Base-by-base conservation (phyloP, 2,888 invertebrate genomes). In the Disparrhopalites patrizii region DNA sequence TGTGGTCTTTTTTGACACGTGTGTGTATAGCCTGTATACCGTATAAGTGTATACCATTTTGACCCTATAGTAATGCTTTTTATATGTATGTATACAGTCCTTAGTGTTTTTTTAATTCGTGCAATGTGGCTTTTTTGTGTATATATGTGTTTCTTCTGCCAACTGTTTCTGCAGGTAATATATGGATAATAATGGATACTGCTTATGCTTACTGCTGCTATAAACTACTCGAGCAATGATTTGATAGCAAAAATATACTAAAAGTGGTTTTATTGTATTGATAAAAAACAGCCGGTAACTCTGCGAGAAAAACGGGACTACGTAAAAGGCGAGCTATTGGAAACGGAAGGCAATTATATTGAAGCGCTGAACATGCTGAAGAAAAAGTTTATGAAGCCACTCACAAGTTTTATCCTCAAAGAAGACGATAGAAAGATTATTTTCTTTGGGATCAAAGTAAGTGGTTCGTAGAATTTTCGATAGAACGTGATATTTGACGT, bases 301-400 rank as follows among this genome's bases (percentile, higher is more conserved):
- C 38, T 73, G 8, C 57, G 72, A 20, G 94, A 93, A 79, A 96
- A 95, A 79, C 84, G 96, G 67, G 96, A 97, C 80, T 93, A 93
- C 79, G 91, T 92, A 54, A 90, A 93, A 77, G 86, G 90, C 71
- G 99, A 99, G 80, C 82, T 99, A 63, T 86, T 97, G 40, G 97
- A 97, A 79, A 99, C 99, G 0, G 99, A 99, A 81, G 88, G 88
- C 77, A 98, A 98, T 80, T 99, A 98, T 79, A 88, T 96, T 56
- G 93, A 94, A 77, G 97, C 96, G 13, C 83, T 99, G 61, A 86
- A 86, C 77, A 94, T 92, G 81, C 84, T 94, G 57, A 85, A 88
- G 74, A 85, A 85, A 74, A 86, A 89, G 79, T 94, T 93, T 78
- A 85, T 91, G 81, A 83, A 85, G 76, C 91, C 91, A 2, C 81